These are phyloP conservation scores for Hozukius guyotensis DNA, from an alignment of 2,797 vertebrate species.

Conservation along the genomic window DNA sequence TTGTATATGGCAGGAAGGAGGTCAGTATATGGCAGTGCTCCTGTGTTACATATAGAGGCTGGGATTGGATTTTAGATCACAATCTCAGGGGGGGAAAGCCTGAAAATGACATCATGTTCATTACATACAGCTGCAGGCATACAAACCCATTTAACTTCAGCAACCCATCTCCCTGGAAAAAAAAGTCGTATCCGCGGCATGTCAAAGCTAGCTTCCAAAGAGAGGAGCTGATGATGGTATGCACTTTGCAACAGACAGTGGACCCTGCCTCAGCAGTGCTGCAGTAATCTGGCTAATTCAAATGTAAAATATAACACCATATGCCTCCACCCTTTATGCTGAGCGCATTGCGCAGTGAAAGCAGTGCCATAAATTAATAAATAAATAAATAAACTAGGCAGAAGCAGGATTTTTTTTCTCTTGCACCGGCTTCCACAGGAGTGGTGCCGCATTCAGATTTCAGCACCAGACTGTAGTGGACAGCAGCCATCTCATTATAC, in stretches of 20 bases:
- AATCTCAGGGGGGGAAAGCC: neutral
- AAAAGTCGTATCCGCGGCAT: slow-evolving; percentile 17
- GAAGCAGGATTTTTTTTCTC: neutral
- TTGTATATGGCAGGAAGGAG: slow-evolving; percentile 1
- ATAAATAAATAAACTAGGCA: slow-evolving; percentile 34
- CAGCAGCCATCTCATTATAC: slow-evolving; percentile 22
- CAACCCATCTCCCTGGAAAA: neutral
- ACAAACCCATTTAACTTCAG: slow-evolving; percentile 12
- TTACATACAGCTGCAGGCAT: slow-evolving; percentile 3
- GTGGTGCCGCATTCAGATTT: slow-evolving; percentile 65
- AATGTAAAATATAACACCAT: slow-evolving; percentile 37
- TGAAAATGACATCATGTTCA: slow-evolving; percentile 42
- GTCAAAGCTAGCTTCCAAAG: neutral
- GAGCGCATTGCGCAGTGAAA: slow-evolving; percentile 69
- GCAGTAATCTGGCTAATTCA: slow-evolving; percentile 39
- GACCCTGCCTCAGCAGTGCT: slow-evolving; percentile 36
- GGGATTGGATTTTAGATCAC: neutral
- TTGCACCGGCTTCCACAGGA: slow-evolving; percentile 22
- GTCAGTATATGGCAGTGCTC: neutral
- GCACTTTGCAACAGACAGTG: slow-evolving; percentile 54
- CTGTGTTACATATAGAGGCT: neutral
- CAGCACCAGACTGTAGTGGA: slow-evolving; percentile 56
- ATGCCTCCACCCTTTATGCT: slow-evolving; percentile 49
- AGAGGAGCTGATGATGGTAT: slow-evolving; percentile 22
- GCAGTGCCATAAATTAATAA: slow-evolving; percentile 55